Percentiles rank a stretch among this genome's conserved stretches.
These are phyloP conservation scores for Coryphaenoides rupestris DNA, from an alignment of 2,113 vertebrate genomes.

Conservation along the genomic window DNA sequence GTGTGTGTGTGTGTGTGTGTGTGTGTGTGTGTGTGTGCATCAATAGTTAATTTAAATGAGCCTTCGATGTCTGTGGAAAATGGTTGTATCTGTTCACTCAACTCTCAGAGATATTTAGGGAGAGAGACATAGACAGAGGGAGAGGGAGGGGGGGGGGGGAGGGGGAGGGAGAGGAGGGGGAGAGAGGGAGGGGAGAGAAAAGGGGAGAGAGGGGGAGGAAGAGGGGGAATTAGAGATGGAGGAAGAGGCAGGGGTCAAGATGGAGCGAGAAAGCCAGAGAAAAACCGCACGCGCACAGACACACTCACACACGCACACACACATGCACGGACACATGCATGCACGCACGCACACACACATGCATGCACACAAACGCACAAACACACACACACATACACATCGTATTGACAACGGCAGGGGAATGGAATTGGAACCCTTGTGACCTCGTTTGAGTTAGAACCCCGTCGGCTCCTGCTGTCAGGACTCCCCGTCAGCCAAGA, in stretches of 20 bases:
- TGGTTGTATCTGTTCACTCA: conserved; percentile 34
- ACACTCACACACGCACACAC: no score
- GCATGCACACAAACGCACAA: no score
- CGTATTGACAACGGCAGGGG: no score
- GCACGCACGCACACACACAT: no score
- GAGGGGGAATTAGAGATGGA: conserved; percentile 5
- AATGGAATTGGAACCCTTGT: no score
- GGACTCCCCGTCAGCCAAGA: conserved; percentile 63
- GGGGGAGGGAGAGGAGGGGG: conserved; percentile 3
- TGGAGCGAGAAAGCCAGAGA: conserved; percentile 25
- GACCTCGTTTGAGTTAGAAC: no score
- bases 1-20: conserved; percentile 9
- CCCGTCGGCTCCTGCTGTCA: conserved; percentile 63
- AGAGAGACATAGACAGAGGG: conserved; percentile 4
- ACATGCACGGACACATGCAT: no score
- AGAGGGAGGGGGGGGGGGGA: background rate
- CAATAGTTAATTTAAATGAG: conserved; percentile 36
- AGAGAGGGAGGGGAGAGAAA: background rate
- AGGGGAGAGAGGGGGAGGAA: background rate
- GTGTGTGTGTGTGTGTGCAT: conserved; percentile 8
- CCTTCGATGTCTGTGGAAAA: conserved; percentile 25
- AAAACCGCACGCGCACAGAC: no score
- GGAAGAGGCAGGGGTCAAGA: conserved; percentile 28
- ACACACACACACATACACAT: no score
- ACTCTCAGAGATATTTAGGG: conserved; percentile 19